phyloP scores from a whole-genome alignment of 2,888 invertebrate genomes.

The Chrysodeixis includens region DNA sequence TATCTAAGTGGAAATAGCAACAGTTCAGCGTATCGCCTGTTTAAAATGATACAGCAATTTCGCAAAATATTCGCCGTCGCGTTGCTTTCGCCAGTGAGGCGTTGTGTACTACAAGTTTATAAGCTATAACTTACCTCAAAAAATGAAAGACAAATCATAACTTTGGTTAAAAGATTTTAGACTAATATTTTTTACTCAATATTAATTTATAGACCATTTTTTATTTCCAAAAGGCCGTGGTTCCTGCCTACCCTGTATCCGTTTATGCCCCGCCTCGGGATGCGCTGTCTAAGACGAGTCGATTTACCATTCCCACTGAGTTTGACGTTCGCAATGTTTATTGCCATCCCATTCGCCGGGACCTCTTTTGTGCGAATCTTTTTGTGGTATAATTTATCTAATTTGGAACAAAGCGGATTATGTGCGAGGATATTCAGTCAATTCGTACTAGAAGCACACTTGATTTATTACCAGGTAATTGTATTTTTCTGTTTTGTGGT shows the following conservation, averaged over 20 bases:
- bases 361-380: constrained; percentile 77
- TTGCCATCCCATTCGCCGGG: constrained; percentile 74
- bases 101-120: too few species aligned
- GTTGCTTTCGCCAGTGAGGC: too few species aligned
- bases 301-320: constrained; percentile 81
- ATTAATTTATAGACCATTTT: background rate
- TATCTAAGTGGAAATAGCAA: too few species aligned
- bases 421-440: constrained; percentile 69
- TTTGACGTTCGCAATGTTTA: constrained; percentile 84
- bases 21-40: too few species aligned
- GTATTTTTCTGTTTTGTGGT: constrained; percentile 38
- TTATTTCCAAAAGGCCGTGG: background rate
- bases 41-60: too few species aligned
- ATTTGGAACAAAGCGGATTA: constrained; percentile 83
- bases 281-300: constrained; percentile 71
- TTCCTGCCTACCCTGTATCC: constrained; percentile 46
- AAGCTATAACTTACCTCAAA: too few species aligned
- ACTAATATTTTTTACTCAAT: too few species aligned
- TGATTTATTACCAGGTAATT: constrained; percentile 54
- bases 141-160: too few species aligned
- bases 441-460: constrained; percentile 57
- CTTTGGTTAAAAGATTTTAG: too few species aligned
- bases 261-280: constrained; percentile 52
- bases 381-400: constrained; percentile 85
- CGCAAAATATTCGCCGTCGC: too few species aligned